Evolutionary conservation across 2,797 vertebrate species (phyloP), one percentile per base, ranked within the genome.

Genomic region (Silurus aristotelis): DNA sequence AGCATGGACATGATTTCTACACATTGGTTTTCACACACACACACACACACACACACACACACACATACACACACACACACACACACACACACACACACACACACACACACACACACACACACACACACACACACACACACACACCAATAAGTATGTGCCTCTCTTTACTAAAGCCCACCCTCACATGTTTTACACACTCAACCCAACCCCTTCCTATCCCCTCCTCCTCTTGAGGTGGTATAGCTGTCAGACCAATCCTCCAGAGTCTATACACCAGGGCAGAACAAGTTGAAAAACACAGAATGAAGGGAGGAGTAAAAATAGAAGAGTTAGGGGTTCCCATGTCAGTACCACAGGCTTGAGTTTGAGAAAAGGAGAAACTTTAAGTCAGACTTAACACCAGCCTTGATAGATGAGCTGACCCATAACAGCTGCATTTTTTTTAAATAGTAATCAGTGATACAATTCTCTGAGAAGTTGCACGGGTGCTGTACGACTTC

Each of bases 281-380:
- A 92, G 90, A 87, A 85, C 90, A 90, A 92, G 92, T 92, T 89
- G n/a, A n/a, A 89, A 93, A 90, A 89, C 92, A 89, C 87, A 89
- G 90, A 91, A 86, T 82, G 70, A 88, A 91, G 87, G 91, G 93
- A 92, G 92, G 92, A 89, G 92, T 92, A 89, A 92, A 92, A 90
- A 86, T 86, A 88, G 89, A 85, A 84, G 68, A 89, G 86, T 86
- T 88, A 73, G 81, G 87, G 87, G 85, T 91, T 89, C 86, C 87
- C 86, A 90, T 92, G 90, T 91, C 91, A 91, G 88, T 80, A 90
- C 84, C 87, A 87, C 88, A 89, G 90, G 87, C 89, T 80, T 89
- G 88, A 84, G 89, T 83, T 87, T 87, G 88, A 86, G 73, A 86
- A 80, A 86, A 86, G 85, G 75, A 52, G 3, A 61, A 22, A 22